phyloP scores from a whole-genome alignment of 2,113 vertebrate species.

The Festucalex cinctus region DNA sequence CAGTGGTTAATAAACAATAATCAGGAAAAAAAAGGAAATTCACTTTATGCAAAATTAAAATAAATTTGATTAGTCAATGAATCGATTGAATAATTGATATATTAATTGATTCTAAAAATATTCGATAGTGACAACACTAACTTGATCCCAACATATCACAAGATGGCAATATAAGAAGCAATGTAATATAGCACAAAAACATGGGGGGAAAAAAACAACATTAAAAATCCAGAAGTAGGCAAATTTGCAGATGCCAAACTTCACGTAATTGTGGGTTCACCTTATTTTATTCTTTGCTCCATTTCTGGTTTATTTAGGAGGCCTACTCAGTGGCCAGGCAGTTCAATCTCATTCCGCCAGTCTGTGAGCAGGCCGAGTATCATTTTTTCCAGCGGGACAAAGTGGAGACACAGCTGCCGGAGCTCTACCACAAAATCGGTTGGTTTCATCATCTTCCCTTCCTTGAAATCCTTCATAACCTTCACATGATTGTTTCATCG shows the following conservation, averaged over 20 bases:
- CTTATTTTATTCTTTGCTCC: background rate
- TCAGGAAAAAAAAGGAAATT: too few species aligned
- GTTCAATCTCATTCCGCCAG: slow-evolving; percentile 95
- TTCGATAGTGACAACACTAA: too few species aligned
- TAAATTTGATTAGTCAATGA: too few species aligned
- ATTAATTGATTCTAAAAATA: too few species aligned
- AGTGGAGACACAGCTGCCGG: slow-evolving; percentile 93
- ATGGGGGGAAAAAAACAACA: too few species aligned
- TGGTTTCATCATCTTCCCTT: slow-evolving; percentile 22
- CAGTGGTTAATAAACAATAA: too few species aligned
- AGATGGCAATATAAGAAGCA: background rate
- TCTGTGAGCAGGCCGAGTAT: slow-evolving; percentile 96
- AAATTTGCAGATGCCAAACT: background rate
- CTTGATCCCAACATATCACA: too few species aligned
- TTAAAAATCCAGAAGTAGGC: too few species aligned
- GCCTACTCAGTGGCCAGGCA: slow-evolving; percentile 96
- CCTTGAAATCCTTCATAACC: background rate
- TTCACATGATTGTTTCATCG: background rate
- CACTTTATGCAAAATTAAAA: too few species aligned
- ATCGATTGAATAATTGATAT: too few species aligned
- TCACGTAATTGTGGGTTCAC: background rate
- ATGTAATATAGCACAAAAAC: background rate
- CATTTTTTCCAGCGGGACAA: slow-evolving; percentile 97
- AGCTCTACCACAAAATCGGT: slow-evolving; percentile 97
- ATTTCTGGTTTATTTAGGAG: slow-evolving; percentile 74